These are phyloP conservation scores for Hybos culiciformis DNA, from an alignment of 2,888 invertebrate species.

Conservation along the genomic window DNA sequence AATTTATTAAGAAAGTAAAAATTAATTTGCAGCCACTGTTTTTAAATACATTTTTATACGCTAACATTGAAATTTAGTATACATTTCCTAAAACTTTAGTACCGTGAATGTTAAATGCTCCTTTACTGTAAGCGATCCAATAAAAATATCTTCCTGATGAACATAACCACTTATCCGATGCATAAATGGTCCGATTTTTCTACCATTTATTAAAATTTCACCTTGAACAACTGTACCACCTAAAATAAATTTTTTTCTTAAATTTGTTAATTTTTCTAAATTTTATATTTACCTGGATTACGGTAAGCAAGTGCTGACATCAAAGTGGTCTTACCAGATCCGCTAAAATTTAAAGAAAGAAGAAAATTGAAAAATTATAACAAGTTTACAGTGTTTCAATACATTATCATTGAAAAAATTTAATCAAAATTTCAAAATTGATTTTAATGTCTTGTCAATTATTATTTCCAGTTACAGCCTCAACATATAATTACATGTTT, in stretches of 20 bases:
- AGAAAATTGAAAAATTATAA: too few species aligned
- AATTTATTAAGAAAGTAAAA: neutral
- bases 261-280: neutral
- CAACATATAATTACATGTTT: too few species aligned
- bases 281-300: conserved; percentile 46
- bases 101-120: conserved; percentile 84
- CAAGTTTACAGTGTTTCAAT: too few species aligned
- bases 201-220: conserved; percentile 66
- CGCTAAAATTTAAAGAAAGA: conserved; percentile 31
- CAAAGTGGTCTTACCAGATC: conserved; percentile 80
- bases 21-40: too few species aligned
- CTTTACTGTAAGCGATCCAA: conserved; percentile 67
- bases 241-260: conserved; percentile 22
- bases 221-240: conserved; percentile 61
- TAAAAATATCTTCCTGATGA: conserved; percentile 84
- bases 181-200: conserved; percentile 58
- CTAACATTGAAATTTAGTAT: too few species aligned
- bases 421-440: too few species aligned
- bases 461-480: too few species aligned
- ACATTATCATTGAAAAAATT: too few species aligned
- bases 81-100: too few species aligned
- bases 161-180: conserved; percentile 74
- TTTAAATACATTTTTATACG: too few species aligned
- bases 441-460: too few species aligned
- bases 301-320: conserved; percentile 73